Conservation (phyloP, 2,888 invertebrate genomes). For the Acronicta psi region DNA sequence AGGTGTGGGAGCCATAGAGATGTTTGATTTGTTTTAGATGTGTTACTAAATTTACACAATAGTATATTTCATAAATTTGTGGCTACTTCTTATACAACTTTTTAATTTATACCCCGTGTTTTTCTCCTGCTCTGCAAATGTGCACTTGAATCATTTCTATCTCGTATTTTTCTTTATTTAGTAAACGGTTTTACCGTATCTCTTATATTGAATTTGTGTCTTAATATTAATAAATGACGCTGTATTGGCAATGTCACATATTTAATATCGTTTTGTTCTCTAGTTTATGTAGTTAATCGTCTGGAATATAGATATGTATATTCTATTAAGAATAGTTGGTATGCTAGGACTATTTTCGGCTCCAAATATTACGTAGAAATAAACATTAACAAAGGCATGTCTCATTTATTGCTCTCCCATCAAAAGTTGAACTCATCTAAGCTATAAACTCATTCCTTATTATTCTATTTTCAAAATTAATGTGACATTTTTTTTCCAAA, state of each 20-base stretch:
- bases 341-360: background rate
- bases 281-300: too few species aligned
- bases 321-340: constrained; percentile 2
- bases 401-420: background rate
- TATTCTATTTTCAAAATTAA: background rate
- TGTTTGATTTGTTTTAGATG: constrained; percentile 3
- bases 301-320: too few species aligned
- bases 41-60: constrained; percentile 1
- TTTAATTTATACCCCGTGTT: too few species aligned
- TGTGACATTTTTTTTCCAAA: constrained; percentile 5
- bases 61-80: constrained; percentile 12
- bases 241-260: too few species aligned
- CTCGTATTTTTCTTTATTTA: too few species aligned
- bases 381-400: background rate
- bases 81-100: too few species aligned
- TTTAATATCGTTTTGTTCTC: too few species aligned
- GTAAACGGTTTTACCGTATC: too few species aligned
- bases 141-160: too few species aligned
- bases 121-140: too few species aligned
- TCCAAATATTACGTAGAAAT: background rate
- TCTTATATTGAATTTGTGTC: too few species aligned
- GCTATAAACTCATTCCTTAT: constrained; percentile 5
- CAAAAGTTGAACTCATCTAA: background rate
- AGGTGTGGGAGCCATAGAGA: constrained; percentile 9
- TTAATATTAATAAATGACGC: too few species aligned